These are phyloP conservation scores for Peromyscus nudipes DNA, from an alignment of 2,797 vertebrate species.

Conservation along the genomic window DNA sequence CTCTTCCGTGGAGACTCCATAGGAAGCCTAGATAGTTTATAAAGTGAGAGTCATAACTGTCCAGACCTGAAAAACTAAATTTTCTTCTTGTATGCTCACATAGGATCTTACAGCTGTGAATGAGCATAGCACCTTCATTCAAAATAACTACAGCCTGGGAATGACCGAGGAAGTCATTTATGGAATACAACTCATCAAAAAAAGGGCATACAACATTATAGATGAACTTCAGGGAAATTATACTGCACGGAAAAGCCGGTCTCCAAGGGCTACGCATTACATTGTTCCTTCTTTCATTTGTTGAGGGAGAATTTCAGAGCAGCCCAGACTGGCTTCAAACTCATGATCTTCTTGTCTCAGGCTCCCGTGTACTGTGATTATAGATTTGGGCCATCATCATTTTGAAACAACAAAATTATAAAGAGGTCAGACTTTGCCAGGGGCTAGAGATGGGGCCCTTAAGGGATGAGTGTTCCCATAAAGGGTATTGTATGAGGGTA, in stretches of 20 bases:
- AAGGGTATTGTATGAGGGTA: neutral
- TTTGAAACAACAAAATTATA: conserved; percentile 18
- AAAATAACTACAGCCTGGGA: neutral
- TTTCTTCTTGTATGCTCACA: neutral
- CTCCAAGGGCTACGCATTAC: neutral
- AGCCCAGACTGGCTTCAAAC: neutral
- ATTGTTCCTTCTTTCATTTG: neutral
- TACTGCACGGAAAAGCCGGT: neutral
- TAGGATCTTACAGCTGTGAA: neutral
- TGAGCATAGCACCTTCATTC: neutral
- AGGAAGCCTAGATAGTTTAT: neutral
- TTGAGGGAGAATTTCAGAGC: neutral
- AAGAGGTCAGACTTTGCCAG: neutral
- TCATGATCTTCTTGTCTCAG: neutral
- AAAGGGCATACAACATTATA: neutral
- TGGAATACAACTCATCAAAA: neutral
- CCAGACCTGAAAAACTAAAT: neutral
- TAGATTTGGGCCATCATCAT: neutral
- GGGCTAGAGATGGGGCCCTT: neutral
- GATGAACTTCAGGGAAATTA: neutral
- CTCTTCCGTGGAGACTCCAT: neutral
- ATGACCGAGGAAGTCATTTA: neutral
- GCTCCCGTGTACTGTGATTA: neutral
- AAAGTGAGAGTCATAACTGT: neutral
- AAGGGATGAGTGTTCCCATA: neutral